Base-by-base conservation (phyloP, 2,888 invertebrate genomes). In the Orthosia incerta region DNA sequence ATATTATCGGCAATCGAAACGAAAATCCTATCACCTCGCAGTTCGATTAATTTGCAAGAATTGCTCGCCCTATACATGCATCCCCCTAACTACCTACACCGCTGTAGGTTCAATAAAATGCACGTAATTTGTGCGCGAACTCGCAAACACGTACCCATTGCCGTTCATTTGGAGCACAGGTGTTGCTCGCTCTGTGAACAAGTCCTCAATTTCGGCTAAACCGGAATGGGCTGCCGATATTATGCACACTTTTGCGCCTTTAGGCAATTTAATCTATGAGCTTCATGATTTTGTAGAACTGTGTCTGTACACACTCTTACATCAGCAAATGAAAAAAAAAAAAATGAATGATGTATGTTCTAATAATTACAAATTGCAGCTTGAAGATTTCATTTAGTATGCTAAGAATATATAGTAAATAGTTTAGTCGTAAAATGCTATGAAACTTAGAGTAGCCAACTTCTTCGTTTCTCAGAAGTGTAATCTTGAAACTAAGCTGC, bases 151-250 rank as follows among this genome's bases (percentile, higher is more conserved):
- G 83, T 70, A 70, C 53, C 74, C 76, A 81, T 81, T 83, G 80
- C 64, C 83, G 85, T 83, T 78, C 78, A 76, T 84, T 80, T 70
- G 53, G 78, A 71, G 80, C 80, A 66, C 83, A 85, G 83, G 85
- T 84, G 84, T 59, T 53, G 57, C 60, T 66, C 67, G 64, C 62
- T 51, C 53, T 72, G 55, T 46, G 82, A 80, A 75, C 77, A 82
- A 81, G 64, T 79, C 76, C 75, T 82, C 82, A 68, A 82, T 84
- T 82, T 80, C 51, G 61, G 55, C 75, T 77, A 72, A 77, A 66
- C 82, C 56, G 45, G 55, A 82, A 76, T 72, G 55, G 76, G 48
- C 68, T 79, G 61, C 64, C 66, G 67, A 82, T 76, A 74, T 66
- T 65, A 76, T 75, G 61, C 63, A 71, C 60, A 73, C 31, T 72